phyloP scores from a whole-genome alignment of 2,113 vertebrate genomes.

The Zeus faber region DNA sequence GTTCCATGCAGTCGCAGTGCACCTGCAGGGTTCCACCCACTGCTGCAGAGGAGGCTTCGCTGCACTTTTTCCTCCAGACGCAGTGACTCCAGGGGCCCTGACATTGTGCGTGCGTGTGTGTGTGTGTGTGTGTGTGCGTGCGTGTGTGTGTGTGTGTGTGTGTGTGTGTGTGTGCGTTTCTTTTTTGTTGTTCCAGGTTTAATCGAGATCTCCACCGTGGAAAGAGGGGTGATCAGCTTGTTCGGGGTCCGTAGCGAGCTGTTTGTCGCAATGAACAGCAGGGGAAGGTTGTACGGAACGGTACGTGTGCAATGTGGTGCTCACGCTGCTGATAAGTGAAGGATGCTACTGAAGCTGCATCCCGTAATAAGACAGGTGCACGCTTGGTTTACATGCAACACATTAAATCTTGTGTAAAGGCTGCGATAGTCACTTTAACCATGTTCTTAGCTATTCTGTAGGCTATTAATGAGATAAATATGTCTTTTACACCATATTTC shows the following conservation, averaged over 20 bases:
- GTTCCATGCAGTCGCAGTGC: slow-evolving; percentile 64
- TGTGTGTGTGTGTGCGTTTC: background rate
- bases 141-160: slow-evolving; percentile 21
- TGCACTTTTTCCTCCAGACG: slow-evolving; percentile 30
- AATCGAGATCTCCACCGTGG: slow-evolving; percentile 93
- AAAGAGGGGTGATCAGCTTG: slow-evolving; percentile 91
- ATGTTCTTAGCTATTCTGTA: too few relatives aligned
- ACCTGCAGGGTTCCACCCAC: slow-evolving; percentile 75
- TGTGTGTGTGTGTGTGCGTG: background rate
- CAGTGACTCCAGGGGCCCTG: background rate
- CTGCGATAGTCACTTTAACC: too few relatives aligned
- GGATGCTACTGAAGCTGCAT: too few relatives aligned
- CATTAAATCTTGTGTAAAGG: too few relatives aligned
- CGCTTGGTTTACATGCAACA: too few relatives aligned
- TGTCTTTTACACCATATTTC: too few relatives aligned
- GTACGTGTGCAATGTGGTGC: slow-evolving; percentile 83
- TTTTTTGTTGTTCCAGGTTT: slow-evolving; percentile 72
- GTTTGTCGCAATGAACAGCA: slow-evolving; percentile 94
- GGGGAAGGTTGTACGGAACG: slow-evolving; percentile 89
- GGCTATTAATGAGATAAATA: too few relatives aligned
- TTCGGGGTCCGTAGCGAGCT: slow-evolving; percentile 87
- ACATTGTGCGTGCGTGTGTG: background rate
- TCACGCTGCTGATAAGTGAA: too few relatives aligned
- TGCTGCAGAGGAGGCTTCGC: slow-evolving; percentile 53
- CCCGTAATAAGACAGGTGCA: too few relatives aligned